Evolutionary conservation across 2,888 invertebrate species (phyloP).

Genomic region (Anarsia innoxiella): DNA sequence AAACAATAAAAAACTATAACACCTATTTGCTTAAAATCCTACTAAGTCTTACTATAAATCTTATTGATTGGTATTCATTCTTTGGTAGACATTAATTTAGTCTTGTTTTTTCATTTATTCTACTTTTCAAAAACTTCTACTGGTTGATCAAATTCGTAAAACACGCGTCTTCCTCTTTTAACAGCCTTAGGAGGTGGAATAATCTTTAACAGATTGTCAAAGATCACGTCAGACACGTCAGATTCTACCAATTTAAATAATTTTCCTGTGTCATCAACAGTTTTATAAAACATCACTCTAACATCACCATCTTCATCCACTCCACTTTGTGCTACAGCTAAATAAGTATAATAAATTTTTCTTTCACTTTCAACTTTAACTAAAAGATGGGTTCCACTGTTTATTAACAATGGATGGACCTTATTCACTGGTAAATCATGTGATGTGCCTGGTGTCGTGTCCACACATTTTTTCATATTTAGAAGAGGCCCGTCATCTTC

Average conservation of each 20-base stretch:
- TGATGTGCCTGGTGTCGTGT: background rate
- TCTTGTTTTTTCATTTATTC: too few species aligned
- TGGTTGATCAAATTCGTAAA: background rate
- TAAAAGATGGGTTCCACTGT: background rate
- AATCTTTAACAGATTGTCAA: background rate
- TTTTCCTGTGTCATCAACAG: background rate
- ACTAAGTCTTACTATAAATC: too few species aligned
- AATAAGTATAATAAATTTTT: background rate
- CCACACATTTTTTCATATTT: background rate
- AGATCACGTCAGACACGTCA: background rate
- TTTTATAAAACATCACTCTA: background rate
- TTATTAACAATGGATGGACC: background rate
- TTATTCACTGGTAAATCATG: background rate
- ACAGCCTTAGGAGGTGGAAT: background rate
- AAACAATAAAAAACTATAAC: too few species aligned
- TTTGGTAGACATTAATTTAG: too few species aligned
- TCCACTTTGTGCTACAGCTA: background rate
- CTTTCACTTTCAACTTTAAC: background rate
- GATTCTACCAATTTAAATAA: background rate
- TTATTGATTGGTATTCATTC: too few species aligned
- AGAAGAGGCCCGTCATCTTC: too few species aligned
- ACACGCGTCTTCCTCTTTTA: background rate
- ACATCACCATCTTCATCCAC: slow-evolving; percentile 4
- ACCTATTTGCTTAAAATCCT: too few species aligned
- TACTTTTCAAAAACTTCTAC: slow-evolving; percentile 4